Percentiles rank a stretch among this genome's conserved stretches.
Evolutionary conservation across 2,888 invertebrate genomes (phyloP).

Genomic region (Magallana nippona): DNA sequence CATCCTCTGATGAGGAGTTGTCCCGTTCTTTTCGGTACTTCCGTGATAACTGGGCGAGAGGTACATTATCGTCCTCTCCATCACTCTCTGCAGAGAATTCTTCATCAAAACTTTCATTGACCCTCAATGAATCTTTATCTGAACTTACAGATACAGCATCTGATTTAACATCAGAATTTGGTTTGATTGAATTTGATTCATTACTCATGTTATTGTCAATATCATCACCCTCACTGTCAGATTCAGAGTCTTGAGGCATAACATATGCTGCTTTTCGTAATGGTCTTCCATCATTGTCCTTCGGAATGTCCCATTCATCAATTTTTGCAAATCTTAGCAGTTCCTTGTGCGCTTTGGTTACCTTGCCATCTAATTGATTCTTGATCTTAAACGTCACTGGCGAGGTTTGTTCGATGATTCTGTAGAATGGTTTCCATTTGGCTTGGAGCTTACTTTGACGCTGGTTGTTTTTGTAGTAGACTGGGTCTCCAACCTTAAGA

Average conservation of each 20-base stretch:
- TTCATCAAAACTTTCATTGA: no score
- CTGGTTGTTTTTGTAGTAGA: neutral
- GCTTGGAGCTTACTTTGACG: slow-evolving; percentile 1
- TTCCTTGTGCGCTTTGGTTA: slow-evolving; percentile 23
- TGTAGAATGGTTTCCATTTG: slow-evolving; percentile 3
- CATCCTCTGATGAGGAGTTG: slow-evolving; percentile 30
- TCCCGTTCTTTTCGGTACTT: neutral
- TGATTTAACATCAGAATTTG: neutral
- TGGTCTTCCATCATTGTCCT: neutral
- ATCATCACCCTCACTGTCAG: neutral
- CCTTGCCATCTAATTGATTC: slow-evolving; percentile 13
- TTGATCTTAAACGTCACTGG: slow-evolving; percentile 41
- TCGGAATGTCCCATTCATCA: slow-evolving; percentile 39
- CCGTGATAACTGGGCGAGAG: neutral
- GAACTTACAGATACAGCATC: neutral
- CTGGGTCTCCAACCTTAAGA: slow-evolving; percentile 52
- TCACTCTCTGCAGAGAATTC: neutral
- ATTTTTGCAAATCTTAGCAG: slow-evolving; percentile 34
- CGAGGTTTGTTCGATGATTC: slow-evolving; percentile 31
- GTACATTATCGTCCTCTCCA: slow-evolving; percentile 2
- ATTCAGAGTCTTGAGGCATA: slow-evolving; percentile 20
- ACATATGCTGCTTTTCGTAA: slow-evolving; percentile 35
- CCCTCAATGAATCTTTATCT: neutral
- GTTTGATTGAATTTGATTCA: neutral
- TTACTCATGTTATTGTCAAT: neutral